Conservation (phyloP, 2,113 vertebrate species). For the Tenebrosternarchus preto region DNA sequence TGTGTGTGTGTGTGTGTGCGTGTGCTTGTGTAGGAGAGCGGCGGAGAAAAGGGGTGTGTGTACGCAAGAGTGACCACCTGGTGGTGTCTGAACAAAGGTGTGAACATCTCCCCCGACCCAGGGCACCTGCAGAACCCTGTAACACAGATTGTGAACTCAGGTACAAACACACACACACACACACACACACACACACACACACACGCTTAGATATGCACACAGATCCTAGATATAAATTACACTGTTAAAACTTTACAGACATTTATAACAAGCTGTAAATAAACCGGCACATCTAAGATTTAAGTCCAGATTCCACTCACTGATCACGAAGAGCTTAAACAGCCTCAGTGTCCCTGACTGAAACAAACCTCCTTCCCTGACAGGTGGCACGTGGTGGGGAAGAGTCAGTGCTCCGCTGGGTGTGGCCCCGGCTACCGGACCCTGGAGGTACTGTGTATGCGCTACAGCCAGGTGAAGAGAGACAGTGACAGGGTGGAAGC, state of each 20-base stretch:
- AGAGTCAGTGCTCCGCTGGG: slow-evolving; percentile 87
- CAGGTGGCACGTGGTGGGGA: slow-evolving; percentile 88
- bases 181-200: background rate
- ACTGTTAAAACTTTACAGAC: background rate
- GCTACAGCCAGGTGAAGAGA: slow-evolving; percentile 79
- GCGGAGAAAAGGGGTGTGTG: slow-evolving; percentile 78
- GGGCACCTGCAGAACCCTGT: slow-evolving; percentile 79
- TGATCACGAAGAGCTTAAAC: background rate
- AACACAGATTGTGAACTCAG: slow-evolving; percentile 92
- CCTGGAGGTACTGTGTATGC: slow-evolving; percentile 87
- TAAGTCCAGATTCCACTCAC: background rate
- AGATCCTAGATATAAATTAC: background rate
- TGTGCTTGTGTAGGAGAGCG: slow-evolving; percentile 69
- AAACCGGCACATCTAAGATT: no score
- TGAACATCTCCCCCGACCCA: slow-evolving; percentile 75
- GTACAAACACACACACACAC: slow-evolving; percentile 63
- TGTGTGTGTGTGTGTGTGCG: slow-evolving; percentile 20
- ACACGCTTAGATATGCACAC: slow-evolving; percentile 6
- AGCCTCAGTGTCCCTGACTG: background rate
- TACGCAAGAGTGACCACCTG: slow-evolving; percentile 83
- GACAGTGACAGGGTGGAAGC: slow-evolving; percentile 78
- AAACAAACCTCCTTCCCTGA: background rate
- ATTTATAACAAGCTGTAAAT: no score
- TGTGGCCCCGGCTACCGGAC: slow-evolving; percentile 87
- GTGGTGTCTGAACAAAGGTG: slow-evolving; percentile 89